These are phyloP conservation scores for Dermatophagoides farinae DNA, from an alignment of 1,140 invertebrate genomes.

Conservation along the genomic window DNA sequence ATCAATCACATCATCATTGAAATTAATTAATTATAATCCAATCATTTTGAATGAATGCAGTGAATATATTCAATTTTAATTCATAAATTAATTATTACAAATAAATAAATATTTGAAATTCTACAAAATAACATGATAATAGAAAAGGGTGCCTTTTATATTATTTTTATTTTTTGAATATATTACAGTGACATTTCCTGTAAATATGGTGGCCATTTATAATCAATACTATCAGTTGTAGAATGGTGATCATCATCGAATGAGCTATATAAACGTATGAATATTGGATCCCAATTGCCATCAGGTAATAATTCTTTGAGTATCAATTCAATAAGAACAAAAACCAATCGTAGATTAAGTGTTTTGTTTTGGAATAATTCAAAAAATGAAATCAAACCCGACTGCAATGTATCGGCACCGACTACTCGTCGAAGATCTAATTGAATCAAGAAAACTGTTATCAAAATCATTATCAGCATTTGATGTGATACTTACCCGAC, in stretches of 20 bases:
- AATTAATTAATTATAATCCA: too few species aligned
- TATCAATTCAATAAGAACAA: constrained; percentile 66
- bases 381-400: constrained; percentile 68
- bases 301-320: constrained; percentile 51
- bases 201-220: constrained; percentile 8
- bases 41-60: too few species aligned
- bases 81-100: too few species aligned
- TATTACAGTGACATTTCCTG: not conserved
- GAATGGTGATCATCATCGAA: not conserved
- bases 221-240: not conserved
- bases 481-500: constrained; percentile 39
- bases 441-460: constrained; percentile 21
- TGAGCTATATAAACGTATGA: constrained; percentile 40
- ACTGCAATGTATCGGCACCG: constrained; percentile 64
- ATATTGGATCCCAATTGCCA: constrained; percentile 40
- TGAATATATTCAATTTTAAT: too few species aligned
- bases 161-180: too few species aligned
- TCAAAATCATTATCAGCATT: not conserved
- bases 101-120: too few species aligned
- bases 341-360: constrained; percentile 61
- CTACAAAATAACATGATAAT: too few species aligned
- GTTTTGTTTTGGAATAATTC: constrained; percentile 61
- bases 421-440: constrained; percentile 69
- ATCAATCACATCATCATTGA: too few species aligned
- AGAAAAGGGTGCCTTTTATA: too few species aligned